These are phyloP conservation scores for Toxotes chatareus DNA, from an alignment of 2,113 vertebrate species.

Conservation along the genomic window DNA sequence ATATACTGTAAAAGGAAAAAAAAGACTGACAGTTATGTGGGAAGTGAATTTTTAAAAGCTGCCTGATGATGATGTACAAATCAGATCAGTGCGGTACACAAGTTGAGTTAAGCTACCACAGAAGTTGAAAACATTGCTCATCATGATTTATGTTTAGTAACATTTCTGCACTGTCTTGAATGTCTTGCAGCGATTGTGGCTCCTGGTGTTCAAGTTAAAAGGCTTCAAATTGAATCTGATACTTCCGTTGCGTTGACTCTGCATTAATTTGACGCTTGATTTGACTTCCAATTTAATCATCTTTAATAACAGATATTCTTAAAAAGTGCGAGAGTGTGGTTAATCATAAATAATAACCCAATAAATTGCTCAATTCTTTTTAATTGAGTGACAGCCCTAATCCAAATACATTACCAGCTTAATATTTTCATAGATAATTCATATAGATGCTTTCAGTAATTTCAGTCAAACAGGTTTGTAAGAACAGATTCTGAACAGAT, in stretches of 20 bases:
- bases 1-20: neutral
- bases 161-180: neutral
- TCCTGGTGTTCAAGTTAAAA: slow-evolving; percentile 28
- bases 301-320: slow-evolving; percentile 14
- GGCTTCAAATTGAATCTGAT: neutral
- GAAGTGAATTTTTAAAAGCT: neutral
- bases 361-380: slow-evolving; percentile 31
- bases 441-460: neutral
- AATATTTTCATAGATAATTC: slow-evolving; percentile 25
- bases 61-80: neutral
- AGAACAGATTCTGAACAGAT: neutral
- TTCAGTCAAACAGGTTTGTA: neutral
- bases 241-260: slow-evolving; percentile 25
- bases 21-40: neutral
- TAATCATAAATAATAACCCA: slow-evolving; percentile 24
- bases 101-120: neutral
- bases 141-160: neutral
- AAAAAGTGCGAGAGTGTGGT: slow-evolving; percentile 27
- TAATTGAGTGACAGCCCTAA: slow-evolving; percentile 25
- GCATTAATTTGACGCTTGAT: slow-evolving; percentile 42
- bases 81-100: neutral
- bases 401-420: slow-evolving; percentile 13
- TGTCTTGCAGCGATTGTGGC: neutral
- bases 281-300: slow-evolving; percentile 35
- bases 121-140: neutral